Percentiles rank a stretch among this genome's conserved stretches.
phyloP scores from a whole-genome alignment of 2,888 invertebrate species.

The Carpatolechia fugitivella region DNA sequence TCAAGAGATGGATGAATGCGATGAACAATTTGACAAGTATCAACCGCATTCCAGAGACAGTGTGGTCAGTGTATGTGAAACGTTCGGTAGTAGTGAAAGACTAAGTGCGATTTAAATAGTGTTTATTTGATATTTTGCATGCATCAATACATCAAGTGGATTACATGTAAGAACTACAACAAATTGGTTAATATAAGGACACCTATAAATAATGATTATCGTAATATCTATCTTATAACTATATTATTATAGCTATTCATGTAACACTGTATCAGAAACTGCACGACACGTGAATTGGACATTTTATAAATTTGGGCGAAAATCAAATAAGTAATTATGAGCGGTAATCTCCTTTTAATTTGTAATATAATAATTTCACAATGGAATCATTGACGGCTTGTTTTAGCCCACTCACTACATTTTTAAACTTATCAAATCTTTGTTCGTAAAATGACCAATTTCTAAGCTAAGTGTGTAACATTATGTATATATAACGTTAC shows the following conservation, averaged over 20 bases:
- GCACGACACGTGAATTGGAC: background rate
- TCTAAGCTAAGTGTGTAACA: background rate
- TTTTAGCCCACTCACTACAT: too few species aligned
- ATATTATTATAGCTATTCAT: background rate
- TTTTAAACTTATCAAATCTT: background rate
- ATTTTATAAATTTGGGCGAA: background rate
- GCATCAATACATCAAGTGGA: background rate
- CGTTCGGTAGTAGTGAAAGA: slow-evolving; percentile 41
- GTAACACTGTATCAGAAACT: background rate
- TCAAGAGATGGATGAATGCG: slow-evolving; percentile 46
- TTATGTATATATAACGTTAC: background rate
- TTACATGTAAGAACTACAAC: slow-evolving; percentile 31
- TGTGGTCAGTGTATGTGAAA: slow-evolving; percentile 45
- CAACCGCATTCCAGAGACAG: slow-evolving; percentile 69
- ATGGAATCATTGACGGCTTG: too few species aligned
- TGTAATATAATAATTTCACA: background rate
- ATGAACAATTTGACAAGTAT: slow-evolving; percentile 41
- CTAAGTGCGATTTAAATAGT: slow-evolving; percentile 44
- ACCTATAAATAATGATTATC: background rate
- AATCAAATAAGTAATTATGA: background rate
- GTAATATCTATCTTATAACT: background rate
- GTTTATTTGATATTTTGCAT: background rate
- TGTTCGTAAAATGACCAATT: background rate
- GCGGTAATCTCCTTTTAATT: background rate
- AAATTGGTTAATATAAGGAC: slow-evolving; percentile 25